A percentile compares a stretch with the other conserved stretches of the same genome.
Evolutionary conservation across 2,797 vertebrate genomes (phyloP).

Genomic region (Karalla daura): DNA sequence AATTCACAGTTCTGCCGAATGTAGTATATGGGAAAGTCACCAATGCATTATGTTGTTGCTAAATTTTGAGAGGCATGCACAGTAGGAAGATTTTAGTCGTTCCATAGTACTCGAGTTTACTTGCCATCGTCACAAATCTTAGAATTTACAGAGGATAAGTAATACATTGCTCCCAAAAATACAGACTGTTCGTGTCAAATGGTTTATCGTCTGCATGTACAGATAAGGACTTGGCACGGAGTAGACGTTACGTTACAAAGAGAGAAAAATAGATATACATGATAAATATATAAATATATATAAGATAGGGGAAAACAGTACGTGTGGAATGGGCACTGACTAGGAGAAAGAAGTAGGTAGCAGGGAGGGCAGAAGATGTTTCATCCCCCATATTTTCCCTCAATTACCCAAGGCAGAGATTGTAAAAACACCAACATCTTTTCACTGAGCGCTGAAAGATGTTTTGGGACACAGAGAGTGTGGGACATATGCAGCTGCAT

Average conservation of each 20-base stretch:
- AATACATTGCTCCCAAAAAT: conserved; percentile 29
- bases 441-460: conserved; percentile 78
- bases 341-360: conserved; percentile 44
- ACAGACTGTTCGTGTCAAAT: conserved; percentile 28
- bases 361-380: conserved; percentile 54
- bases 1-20: conserved; percentile 52
- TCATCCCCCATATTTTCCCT: conserved; percentile 46
- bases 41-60: conserved; percentile 41
- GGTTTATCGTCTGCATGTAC: not conserved
- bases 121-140: conserved; percentile 13
- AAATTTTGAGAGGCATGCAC: conserved; percentile 68
- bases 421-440: conserved; percentile 88
- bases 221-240: conserved; percentile 18
- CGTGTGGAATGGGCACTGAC: conserved; percentile 43
- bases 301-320: conserved; percentile 39
- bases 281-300: conserved; percentile 34
- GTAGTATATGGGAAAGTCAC: conserved; percentile 28
- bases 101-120: not conserved
- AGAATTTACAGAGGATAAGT: conserved; percentile 25
- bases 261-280: conserved; percentile 35
- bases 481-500: conserved; percentile 53
- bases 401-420: conserved; percentile 85
- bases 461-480: conserved; percentile 73
- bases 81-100: conserved; percentile 6
- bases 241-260: conserved; percentile 28